A percentile compares a stretch with the other conserved stretches of the same genome.
phyloP scores from a whole-genome alignment of 2,797 vertebrate genomes.

The Lacerta bilineata region DNA sequence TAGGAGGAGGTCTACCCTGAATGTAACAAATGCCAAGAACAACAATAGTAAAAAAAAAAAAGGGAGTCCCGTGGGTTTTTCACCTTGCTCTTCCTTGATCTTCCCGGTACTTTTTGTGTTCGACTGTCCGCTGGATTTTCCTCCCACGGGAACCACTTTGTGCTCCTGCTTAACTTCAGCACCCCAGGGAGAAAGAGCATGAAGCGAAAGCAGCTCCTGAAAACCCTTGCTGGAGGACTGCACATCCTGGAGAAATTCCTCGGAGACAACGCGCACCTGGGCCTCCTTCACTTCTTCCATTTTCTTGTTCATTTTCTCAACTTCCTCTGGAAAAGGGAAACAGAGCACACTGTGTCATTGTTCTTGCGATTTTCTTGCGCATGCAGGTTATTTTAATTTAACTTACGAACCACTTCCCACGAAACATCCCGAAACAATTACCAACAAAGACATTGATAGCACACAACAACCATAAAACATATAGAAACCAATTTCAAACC shows the following conservation, averaged over 20 bases:
- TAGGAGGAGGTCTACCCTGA: neutral
- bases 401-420: too few relatives aligned
- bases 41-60: neutral
- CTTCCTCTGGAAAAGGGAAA: constrained; percentile 86
- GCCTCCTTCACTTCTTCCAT: constrained; percentile 95
- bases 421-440: too few relatives aligned
- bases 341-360: neutral
- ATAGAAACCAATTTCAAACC: too few relatives aligned
- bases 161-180: constrained; percentile 91
- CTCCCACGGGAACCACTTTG: constrained; percentile 68
- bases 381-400: too few relatives aligned
- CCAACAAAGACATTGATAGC: too few relatives aligned
- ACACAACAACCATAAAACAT: too few relatives aligned
- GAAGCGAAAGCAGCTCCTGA: constrained; percentile 89
- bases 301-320: constrained; percentile 97
- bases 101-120: constrained; percentile 87
- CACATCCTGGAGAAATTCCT: constrained; percentile 91
- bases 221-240: constrained; percentile 86
- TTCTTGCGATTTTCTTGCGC: neutral
- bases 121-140: constrained; percentile 82
- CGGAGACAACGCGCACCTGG: constrained; percentile 89
- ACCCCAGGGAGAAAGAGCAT: constrained; percentile 92
- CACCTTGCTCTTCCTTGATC: constrained; percentile 93
- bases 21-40: neutral
- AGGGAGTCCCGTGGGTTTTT: constrained; percentile 65